phyloP scores from a whole-genome alignment of 1,140 invertebrate species.

The Galleria mellonella region DNA sequence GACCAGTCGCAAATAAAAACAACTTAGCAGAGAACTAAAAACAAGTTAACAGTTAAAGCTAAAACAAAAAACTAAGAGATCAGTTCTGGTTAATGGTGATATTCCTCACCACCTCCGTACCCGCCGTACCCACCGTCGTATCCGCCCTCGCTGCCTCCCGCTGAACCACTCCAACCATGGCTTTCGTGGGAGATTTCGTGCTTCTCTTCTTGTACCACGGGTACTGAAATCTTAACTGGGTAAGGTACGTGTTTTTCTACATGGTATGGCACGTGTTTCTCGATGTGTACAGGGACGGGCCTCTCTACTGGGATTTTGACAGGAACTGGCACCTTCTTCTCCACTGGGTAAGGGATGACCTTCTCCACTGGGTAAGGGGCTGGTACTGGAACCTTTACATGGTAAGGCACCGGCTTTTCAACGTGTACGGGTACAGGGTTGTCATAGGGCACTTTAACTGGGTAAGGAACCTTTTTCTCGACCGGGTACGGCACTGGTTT shows the following conservation, averaged over 20 bases:
- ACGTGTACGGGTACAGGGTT: conserved; percentile 77
- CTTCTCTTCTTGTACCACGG: conserved; percentile 62
- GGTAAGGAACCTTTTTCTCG: conserved; percentile 77
- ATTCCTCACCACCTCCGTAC: conserved; percentile 36
- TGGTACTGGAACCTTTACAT: conserved; percentile 76
- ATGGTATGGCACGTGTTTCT: conserved; percentile 79
- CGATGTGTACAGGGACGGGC: conserved; percentile 75
- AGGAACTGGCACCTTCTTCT: conserved; percentile 76
- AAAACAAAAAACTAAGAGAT: conserved; percentile 58
- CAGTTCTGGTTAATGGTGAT: conserved; percentile 53
- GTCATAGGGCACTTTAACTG: conserved; percentile 77
- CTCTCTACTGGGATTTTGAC: conserved; percentile 77
- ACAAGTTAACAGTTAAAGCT: conserved; percentile 74
- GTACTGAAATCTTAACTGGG: conserved; percentile 73
- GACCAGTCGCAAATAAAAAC: conserved; percentile 47
- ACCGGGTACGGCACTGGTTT: conserved; percentile 80
- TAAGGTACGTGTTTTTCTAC: conserved; percentile 78
- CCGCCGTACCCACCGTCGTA: conserved; percentile 18
- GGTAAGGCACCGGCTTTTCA: conserved; percentile 75
- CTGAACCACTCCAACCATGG: conserved; percentile 21
- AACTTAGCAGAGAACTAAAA: conserved; percentile 56
- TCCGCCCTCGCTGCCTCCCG: conserved; percentile 27
- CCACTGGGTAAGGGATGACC: conserved; percentile 75
- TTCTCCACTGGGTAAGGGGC: conserved; percentile 77
- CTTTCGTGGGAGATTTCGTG: conserved; percentile 38